Conservation (phyloP, 2,888 invertebrate genomes). For the Psococerastis gibbosa region DNA sequence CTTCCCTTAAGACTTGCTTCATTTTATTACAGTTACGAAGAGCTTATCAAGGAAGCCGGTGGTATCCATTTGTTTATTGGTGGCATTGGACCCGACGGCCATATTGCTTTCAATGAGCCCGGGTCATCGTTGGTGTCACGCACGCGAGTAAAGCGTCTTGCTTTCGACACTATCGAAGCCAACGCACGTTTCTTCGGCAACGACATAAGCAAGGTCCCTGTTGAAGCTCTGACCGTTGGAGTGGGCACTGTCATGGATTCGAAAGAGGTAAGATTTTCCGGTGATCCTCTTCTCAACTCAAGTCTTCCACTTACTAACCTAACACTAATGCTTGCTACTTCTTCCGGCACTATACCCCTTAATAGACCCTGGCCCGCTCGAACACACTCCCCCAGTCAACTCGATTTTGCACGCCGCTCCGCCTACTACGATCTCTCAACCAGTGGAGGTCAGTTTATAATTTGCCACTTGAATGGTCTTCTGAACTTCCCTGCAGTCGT, state of each 20-base stretch:
- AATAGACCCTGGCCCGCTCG: too few species aligned
- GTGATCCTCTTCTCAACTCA: too few species aligned
- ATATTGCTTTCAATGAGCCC: conserved; percentile 98
- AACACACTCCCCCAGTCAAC: too few species aligned
- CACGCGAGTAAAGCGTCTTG: conserved; percentile 90
- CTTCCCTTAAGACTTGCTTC: too few species aligned
- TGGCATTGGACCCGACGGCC: conserved; percentile 98
- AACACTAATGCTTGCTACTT: too few species aligned
- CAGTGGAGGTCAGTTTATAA: too few species aligned
- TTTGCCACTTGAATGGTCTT: too few species aligned
- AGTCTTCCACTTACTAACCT: too few species aligned
- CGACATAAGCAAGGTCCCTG: conserved; percentile 85
- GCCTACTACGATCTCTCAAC: too few species aligned
- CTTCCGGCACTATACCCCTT: too few species aligned
- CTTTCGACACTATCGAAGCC: conserved; percentile 90
- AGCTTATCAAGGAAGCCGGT: conserved; percentile 65
- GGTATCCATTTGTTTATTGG: conserved; percentile 93
- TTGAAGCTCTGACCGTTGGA: conserved; percentile 90
- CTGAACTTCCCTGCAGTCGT: too few species aligned
- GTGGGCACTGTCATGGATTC: conserved; percentile 99
- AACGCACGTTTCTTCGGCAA: conserved; percentile 95
- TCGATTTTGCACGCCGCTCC: too few species aligned
- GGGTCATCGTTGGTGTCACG: conserved; percentile 90
- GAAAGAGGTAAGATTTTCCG: conserved; percentile 49
- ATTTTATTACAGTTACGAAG: conserved; percentile 70